A percentile compares a stretch with the other conserved stretches of the same genome.
Conservation (phyloP, 2,888 invertebrate genomes). For the Scaptomyza caliginosa region DNA sequence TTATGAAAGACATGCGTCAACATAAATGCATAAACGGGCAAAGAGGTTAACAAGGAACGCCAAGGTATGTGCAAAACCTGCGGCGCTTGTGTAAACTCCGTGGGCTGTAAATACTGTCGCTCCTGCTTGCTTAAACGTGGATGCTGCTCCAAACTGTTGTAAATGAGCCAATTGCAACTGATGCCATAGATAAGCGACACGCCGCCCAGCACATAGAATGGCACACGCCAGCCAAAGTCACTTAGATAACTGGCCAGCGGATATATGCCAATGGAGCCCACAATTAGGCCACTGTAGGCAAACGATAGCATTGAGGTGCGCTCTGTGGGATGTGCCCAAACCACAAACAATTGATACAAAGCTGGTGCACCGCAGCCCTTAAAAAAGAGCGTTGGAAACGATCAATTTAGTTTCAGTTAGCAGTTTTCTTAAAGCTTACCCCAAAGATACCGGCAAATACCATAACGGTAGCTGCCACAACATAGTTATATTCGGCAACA, state of each 20-base stretch:
- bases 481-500: constrained; percentile 83
- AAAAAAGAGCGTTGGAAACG: neutral
- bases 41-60: constrained; percentile 84
- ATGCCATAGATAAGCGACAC: constrained; percentile 74
- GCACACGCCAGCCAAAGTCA: constrained; percentile 86
- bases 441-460: constrained; percentile 84
- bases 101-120: constrained; percentile 70
- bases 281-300: constrained; percentile 84
- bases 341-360: constrained; percentile 81
- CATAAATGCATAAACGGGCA: constrained; percentile 84
- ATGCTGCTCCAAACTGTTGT: constrained; percentile 85
- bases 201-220: constrained; percentile 85
- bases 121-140: constrained; percentile 85
- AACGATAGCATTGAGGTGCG: constrained; percentile 83
- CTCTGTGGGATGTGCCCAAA: constrained; percentile 84
- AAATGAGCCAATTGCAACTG: constrained; percentile 81
- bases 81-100: constrained; percentile 19
- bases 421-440: constrained; percentile 80
- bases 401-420: too few relatives aligned
- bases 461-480: constrained; percentile 82
- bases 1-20: constrained; percentile 85
- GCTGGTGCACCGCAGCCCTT: constrained; percentile 83
- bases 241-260: constrained; percentile 86
- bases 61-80: constrained; percentile 84
- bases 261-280: constrained; percentile 85